These are phyloP conservation scores for Drosophila acutilabella DNA, from an alignment of 2,888 invertebrate species.

Conservation along the genomic window DNA sequence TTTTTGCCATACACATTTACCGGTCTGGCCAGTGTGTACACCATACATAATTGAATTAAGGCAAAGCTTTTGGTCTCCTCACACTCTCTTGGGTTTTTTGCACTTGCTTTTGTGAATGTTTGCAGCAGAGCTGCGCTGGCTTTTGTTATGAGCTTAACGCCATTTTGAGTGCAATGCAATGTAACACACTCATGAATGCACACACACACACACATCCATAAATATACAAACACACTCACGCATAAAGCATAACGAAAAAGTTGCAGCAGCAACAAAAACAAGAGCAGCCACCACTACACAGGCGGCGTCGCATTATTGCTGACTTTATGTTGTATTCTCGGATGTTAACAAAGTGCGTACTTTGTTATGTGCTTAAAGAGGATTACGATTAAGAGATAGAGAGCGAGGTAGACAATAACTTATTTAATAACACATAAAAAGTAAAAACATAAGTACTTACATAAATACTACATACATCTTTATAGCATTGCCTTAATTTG, in stretches of 20 bases:
- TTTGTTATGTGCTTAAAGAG: constrained; percentile 51
- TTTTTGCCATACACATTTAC: constrained; percentile 39
- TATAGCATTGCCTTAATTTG: not conserved
- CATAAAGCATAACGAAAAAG: constrained; percentile 35
- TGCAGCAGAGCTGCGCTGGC: constrained; percentile 34
- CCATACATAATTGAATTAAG: constrained; percentile 66
- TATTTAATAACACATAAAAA: constrained; percentile 32
- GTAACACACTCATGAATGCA: constrained; percentile 31
- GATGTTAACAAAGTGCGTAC: constrained; percentile 71
- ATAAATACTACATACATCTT: not conserved
- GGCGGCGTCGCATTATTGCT: constrained; percentile 56
- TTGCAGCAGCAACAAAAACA: constrained; percentile 35
- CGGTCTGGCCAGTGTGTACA: constrained; percentile 63
- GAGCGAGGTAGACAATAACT: constrained; percentile 1
- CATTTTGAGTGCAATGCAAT: constrained; percentile 61
- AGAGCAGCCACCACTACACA: constrained; percentile 20
- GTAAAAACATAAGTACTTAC: constrained; percentile 15
- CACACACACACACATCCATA: not conserved
- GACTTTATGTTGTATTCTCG: constrained; percentile 55
- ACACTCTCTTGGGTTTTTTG: constrained; percentile 16
- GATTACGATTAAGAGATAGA: constrained; percentile 28
- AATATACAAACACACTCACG: constrained; percentile 1
- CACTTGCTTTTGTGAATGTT: constrained; percentile 14
- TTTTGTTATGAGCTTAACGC: constrained; percentile 59
- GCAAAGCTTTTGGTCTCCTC: constrained; percentile 46